These are phyloP conservation scores for Eilema sororculum DNA, from an alignment of 2,888 invertebrate species.

Conservation along the genomic window DNA sequence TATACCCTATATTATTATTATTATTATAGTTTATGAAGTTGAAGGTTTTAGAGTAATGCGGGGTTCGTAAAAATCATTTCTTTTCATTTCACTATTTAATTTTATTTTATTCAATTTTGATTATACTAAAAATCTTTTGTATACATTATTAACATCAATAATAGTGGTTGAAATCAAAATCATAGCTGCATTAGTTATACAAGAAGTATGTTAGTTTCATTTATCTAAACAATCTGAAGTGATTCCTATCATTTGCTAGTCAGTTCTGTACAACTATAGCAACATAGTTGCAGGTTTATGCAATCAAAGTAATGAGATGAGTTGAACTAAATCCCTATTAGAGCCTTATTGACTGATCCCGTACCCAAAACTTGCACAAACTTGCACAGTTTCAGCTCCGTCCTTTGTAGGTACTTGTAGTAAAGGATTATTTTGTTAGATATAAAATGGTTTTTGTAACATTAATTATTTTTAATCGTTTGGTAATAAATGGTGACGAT, in stretches of 20 bases:
- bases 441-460: not conserved
- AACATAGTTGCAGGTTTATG: slow-evolving; percentile 58
- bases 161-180: not conserved
- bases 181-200: too few relatives aligned
- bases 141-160: not conserved
- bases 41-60: not conserved
- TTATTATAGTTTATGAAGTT: not conserved
- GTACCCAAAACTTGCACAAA: slow-evolving; percentile 65
- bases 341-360: slow-evolving; percentile 63
- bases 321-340: slow-evolving; percentile 67
- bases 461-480: too few relatives aligned
- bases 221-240: not conserved
- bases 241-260: not conserved
- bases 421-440: not conserved
- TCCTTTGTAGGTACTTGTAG: not conserved
- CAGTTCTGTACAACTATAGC: slow-evolving; percentile 45
- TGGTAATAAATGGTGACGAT: not conserved
- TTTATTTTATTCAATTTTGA: not conserved
- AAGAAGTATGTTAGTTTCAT: not conserved
- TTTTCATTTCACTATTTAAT: not conserved
- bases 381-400: slow-evolving; percentile 58
- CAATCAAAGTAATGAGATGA: slow-evolving; percentile 72
- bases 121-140: not conserved
- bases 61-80: not conserved
- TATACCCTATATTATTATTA: too few relatives aligned